Evolutionary conservation across 2,888 invertebrate species (phyloP).

Genomic region (Anoplius nigerrimus): DNA sequence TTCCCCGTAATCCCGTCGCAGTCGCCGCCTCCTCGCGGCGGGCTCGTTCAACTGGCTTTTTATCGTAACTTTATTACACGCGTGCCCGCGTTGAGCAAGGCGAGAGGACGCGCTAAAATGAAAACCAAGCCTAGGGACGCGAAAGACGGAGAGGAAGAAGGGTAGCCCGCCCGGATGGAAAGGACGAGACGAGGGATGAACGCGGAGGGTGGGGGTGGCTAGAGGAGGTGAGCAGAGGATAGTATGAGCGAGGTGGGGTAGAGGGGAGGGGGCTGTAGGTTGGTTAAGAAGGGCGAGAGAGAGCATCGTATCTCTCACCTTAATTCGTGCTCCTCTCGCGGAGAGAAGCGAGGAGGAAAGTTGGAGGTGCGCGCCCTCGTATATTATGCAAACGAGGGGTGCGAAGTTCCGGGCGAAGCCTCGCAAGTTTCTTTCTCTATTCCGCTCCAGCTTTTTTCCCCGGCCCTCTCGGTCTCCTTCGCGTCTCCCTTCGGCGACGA

Average conservation of each 20-base stretch:
- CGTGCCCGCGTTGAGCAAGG: not conserved
- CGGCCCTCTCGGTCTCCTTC: not conserved
- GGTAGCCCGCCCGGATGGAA: not conserved
- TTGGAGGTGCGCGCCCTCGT: conserved; percentile 16
- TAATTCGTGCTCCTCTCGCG: conserved; percentile 20
- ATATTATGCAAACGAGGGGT: conserved; percentile 34
- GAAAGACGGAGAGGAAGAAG: conserved; percentile 6
- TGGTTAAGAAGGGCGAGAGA: not conserved
- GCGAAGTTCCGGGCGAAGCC: conserved; percentile 33
- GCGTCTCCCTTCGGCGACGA: not conserved
- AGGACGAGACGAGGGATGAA: not conserved
- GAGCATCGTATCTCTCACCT: conserved; percentile 1
- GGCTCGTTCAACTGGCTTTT: no score
- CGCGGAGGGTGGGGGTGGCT: no score
- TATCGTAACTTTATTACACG: no score
- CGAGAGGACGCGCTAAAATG: not conserved
- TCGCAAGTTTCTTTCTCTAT: conserved; percentile 17
- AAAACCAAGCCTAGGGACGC: not conserved
- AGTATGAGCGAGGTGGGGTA: no score
- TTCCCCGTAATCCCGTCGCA: no score
- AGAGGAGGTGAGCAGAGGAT: no score
- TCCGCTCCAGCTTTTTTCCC: not conserved
- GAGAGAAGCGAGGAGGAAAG: conserved; percentile 2
- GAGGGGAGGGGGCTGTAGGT: not conserved
- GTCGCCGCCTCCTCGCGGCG: no score